Conservation (phyloP, 1,140 invertebrate genomes). For the Saccostrea cuccullata region DNA sequence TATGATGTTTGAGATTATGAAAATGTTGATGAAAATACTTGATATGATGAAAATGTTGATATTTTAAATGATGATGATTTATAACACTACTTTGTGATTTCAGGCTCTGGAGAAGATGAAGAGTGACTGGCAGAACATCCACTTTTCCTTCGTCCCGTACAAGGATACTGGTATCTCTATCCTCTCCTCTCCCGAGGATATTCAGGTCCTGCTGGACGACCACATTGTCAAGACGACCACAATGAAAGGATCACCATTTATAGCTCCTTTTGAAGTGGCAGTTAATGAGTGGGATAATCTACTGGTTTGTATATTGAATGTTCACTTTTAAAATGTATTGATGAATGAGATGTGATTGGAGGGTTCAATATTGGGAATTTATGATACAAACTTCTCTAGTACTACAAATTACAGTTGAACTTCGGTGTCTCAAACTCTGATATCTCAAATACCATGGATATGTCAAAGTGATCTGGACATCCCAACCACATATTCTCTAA, state of each 20-base stretch:
- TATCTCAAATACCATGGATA: no score
- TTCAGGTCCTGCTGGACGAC: conserved; percentile 78
- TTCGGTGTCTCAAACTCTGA: no score
- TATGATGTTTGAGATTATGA: no score
- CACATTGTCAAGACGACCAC: conserved; percentile 79
- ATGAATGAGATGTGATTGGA: background rate
- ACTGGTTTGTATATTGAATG: conserved; percentile 65
- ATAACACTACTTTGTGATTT: background rate
- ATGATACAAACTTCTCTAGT: background rate
- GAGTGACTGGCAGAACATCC: conserved; percentile 76
- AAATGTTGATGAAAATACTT: background rate
- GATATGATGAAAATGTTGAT: no score
- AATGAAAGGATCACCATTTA: conserved; percentile 79
- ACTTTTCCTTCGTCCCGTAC: conserved; percentile 80
- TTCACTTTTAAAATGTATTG: background rate
- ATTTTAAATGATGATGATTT: background rate
- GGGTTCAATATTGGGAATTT: background rate
- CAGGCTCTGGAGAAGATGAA: conserved; percentile 78
- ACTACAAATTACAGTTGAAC: no score
- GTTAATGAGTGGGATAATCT: conserved; percentile 76
- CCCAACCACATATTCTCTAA: no score
- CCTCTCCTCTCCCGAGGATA: conserved; percentile 77
- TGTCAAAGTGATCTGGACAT: no score
- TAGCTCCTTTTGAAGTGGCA: conserved; percentile 81
- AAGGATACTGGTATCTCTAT: conserved; percentile 80